These are phyloP conservation scores for Andinoacara biseriatus DNA, from an alignment of 2,113 vertebrate genomes.

Conservation along the genomic window DNA sequence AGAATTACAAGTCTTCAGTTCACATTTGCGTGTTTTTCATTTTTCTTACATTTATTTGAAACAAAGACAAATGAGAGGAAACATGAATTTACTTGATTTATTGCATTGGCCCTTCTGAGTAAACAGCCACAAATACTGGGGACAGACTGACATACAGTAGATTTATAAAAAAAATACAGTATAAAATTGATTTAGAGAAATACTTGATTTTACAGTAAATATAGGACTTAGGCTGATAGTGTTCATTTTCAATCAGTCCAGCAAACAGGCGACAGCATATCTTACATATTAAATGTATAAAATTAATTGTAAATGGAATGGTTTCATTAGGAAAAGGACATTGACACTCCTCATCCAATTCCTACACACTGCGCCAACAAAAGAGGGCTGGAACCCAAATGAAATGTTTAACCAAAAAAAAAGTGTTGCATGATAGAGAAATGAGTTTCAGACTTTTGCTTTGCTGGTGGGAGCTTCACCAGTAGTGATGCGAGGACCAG, in stretches of 20 bases:
- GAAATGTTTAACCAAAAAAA: background rate
- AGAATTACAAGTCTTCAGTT: background rate
- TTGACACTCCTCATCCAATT: conserved; percentile 5
- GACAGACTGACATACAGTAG: conserved; percentile 49
- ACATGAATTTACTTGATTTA: conserved; percentile 41
- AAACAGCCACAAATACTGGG: conserved; percentile 20
- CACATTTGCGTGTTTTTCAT: background rate
- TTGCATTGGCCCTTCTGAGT: conserved; percentile 58
- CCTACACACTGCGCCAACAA: background rate
- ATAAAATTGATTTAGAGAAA: conserved; percentile 49
- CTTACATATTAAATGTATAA: conserved; percentile 16
- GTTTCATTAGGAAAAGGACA: background rate
- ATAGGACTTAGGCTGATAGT: background rate
- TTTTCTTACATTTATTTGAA: background rate
- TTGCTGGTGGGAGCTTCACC: conserved; percentile 90
- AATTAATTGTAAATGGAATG: conserved; percentile 9
- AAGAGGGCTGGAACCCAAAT: background rate
- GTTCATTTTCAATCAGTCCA: conserved; percentile 6
- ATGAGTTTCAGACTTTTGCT: conserved; percentile 83
- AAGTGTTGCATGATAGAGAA: background rate
- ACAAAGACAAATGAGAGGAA: conserved; percentile 3
- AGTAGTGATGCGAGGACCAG: conserved; percentile 81
- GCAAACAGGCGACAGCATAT: background rate
- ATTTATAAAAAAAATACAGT: conserved; percentile 64
- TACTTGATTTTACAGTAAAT: conserved; percentile 52